These are phyloP conservation scores for Dendroctonus ponderosae DNA, from an alignment of 1,140 invertebrate genomes.

Conservation along the genomic window DNA sequence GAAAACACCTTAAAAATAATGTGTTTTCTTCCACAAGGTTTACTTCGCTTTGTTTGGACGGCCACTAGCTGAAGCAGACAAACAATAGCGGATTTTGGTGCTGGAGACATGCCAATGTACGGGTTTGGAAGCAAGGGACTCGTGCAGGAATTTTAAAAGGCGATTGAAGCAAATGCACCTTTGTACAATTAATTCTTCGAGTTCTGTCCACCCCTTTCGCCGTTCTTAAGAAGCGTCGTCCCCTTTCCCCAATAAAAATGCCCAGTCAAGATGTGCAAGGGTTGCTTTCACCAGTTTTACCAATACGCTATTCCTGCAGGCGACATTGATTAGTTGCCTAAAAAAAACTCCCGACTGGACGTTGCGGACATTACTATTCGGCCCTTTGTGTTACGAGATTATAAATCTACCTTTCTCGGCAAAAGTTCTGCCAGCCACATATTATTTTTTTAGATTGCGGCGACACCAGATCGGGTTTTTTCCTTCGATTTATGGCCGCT, in stretches of 20 bases:
- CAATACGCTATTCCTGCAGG: slow-evolving; percentile 26
- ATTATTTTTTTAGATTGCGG: slow-evolving; percentile 14
- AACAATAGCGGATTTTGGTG: no score
- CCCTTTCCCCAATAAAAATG: slow-evolving; percentile 19
- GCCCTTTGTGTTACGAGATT: slow-evolving; percentile 29
- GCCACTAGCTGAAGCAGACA: no score
- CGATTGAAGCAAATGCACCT: no score
- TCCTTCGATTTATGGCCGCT: slow-evolving; percentile 17
- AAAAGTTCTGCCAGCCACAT: slow-evolving; percentile 32
- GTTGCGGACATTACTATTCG: slow-evolving; percentile 33
- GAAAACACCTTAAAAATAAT: no score
- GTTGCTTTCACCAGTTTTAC: slow-evolving; percentile 27
- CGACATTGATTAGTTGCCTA: slow-evolving; percentile 30
- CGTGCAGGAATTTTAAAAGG: no score
- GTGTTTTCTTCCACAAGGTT: no score
- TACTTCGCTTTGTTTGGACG: no score
- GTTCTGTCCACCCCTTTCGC: not conserved
- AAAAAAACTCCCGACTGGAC: slow-evolving; percentile 25
- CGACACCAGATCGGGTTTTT: not conserved
- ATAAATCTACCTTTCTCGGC: slow-evolving; percentile 33
- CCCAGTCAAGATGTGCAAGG: slow-evolving; percentile 26
- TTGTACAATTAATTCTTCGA: no score
- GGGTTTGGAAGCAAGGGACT: no score
- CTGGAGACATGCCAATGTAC: no score
- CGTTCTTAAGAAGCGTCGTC: not conserved